A percentile compares a stretch with the other conserved stretches of the same genome.
Conservation (phyloP, 2,113 vertebrate species). For the Sinocyclocheilus rhinocerous region DNA sequence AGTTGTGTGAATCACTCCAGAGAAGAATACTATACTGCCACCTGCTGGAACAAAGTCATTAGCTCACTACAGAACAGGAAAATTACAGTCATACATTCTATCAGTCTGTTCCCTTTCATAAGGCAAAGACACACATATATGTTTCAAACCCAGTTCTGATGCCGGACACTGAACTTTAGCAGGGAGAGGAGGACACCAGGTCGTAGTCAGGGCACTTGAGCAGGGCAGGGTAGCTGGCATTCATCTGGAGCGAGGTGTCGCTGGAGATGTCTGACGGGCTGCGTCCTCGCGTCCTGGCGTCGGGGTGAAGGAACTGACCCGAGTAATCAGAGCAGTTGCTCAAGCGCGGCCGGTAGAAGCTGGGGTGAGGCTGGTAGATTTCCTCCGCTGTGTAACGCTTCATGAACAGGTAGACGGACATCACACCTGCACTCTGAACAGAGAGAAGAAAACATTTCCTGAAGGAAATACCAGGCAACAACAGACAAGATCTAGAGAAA, state of each 20-base stretch:
- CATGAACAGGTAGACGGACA: conserved; percentile 93
- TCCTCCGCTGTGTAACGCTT: conserved; percentile 89
- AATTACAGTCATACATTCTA: too few relatives aligned
- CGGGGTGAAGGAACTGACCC: conserved; percentile 87
- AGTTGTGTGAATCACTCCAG: neutral
- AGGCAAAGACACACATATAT: neutral
- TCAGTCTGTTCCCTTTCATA: neutral
- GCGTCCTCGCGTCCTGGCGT: conserved; percentile 81
- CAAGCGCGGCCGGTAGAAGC: conserved; percentile 86
- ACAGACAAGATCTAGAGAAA: neutral
- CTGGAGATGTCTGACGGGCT: conserved; percentile 89
- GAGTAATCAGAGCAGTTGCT: conserved; percentile 93
- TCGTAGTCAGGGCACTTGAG: conserved; percentile 90
- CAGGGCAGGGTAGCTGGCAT: conserved; percentile 84
- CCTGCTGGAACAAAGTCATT: neutral
- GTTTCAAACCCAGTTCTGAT: neutral
- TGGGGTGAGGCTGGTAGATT: conserved; percentile 83
- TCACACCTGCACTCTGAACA: conserved; percentile 85
- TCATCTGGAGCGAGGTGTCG: conserved; percentile 88
- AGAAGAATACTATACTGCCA: neutral
- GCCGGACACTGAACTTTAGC: conserved; percentile 69
- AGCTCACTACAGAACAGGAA: neutral
- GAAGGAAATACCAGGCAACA: neutral
- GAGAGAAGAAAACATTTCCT: neutral
- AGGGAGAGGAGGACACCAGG: conserved; percentile 89